These are phyloP conservation scores for Frankliniella fusca DNA, from an alignment of 2,888 invertebrate genomes.

Conservation along the genomic window DNA sequence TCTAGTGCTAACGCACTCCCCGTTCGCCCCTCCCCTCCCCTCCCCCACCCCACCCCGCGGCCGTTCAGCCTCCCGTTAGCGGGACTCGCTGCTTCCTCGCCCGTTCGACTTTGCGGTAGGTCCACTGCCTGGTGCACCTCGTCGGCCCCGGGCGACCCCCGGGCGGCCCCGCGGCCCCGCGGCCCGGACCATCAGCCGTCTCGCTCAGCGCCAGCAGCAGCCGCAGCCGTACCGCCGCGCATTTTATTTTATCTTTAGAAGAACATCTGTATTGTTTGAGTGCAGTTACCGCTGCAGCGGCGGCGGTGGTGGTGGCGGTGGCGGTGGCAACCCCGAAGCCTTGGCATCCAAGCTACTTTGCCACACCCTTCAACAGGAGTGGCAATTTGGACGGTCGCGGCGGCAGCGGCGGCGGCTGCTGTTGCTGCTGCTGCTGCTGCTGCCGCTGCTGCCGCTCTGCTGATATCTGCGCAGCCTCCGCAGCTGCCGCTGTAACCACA, in stretches of 20 bases:
- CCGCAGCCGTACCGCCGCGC: not conserved
- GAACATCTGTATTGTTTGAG: constrained; percentile 21
- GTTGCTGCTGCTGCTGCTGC: too few species aligned
- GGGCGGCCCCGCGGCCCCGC: too few species aligned
- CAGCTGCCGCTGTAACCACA: too few species aligned
- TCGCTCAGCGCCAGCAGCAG: too few species aligned
- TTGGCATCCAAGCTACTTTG: not conserved
- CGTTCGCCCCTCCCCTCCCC: too few species aligned
- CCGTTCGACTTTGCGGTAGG: not conserved
- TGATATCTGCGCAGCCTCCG: too few species aligned
- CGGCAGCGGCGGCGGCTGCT: too few species aligned
- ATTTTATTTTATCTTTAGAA: not conserved
- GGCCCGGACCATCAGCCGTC: too few species aligned
- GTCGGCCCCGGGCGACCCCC: not conserved
- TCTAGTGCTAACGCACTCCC: too few species aligned
- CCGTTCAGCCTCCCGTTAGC: not conserved
- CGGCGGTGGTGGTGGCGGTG: not conserved
- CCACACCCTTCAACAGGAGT: not conserved
- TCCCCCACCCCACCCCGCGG: too few species aligned
- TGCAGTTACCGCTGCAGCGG: not conserved
- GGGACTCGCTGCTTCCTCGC: not conserved
- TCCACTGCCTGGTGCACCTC: not conserved
- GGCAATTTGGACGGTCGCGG: not conserved
- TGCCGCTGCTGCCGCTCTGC: too few species aligned
- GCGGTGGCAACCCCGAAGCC: not conserved